Conservation (phyloP, 2,797 vertebrate genomes). For the Phrynocephalus guinanensis region DNA sequence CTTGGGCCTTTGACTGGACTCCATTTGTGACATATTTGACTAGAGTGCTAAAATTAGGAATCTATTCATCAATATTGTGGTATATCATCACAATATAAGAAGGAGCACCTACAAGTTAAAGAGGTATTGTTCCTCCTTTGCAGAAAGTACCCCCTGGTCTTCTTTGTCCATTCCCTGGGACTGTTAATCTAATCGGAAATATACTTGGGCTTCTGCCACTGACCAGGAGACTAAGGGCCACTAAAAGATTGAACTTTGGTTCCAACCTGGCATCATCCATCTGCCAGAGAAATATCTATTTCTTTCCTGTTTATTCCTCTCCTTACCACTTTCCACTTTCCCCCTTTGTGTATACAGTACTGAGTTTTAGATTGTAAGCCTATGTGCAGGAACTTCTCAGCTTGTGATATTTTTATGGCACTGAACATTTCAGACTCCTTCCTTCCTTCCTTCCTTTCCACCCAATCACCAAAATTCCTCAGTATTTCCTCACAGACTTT, state of each 20-base stretch:
- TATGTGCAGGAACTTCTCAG: background rate
- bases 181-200: background rate
- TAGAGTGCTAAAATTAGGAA: background rate
- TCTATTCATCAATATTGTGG: background rate
- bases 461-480: background rate
- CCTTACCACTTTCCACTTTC: background rate
- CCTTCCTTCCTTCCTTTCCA: no score
- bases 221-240: background rate
- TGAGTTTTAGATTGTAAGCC: background rate
- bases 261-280: background rate
- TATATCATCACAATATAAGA: background rate
- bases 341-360: background rate
- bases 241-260: background rate
- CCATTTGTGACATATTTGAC: no score
- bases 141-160: background rate
- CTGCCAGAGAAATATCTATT: background rate
- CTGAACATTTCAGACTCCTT: background rate
- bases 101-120: background rate
- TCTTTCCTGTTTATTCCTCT: no score
- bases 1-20: no score
- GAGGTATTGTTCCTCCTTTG: background rate
- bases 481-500: background rate
- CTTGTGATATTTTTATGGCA: background rate
- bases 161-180: background rate
- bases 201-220: background rate